phyloP scores from a whole-genome alignment of 2,888 invertebrate species.

The Erebia aethiops region DNA sequence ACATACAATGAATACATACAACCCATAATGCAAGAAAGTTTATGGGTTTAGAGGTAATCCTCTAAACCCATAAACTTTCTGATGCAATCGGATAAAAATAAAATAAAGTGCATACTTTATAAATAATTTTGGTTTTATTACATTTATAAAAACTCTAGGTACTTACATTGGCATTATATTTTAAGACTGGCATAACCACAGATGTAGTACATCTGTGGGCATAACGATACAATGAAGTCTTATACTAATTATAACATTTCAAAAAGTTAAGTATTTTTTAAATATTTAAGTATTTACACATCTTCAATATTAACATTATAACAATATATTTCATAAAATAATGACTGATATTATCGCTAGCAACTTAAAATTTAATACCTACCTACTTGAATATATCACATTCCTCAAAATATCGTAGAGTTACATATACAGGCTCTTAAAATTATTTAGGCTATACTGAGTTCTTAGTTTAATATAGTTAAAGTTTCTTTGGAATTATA shows the following conservation, averaged over 20 bases:
- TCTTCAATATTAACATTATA: conserved; percentile 51
- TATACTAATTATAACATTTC: background rate
- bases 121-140: conserved; percentile 36
- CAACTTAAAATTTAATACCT: conserved; percentile 27
- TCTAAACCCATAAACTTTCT: too few relatives aligned
- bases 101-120: background rate
- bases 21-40: too few relatives aligned
- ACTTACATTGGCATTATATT: conserved; percentile 38
- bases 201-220: too few relatives aligned
- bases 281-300: conserved; percentile 52
- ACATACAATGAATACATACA: too few relatives aligned
- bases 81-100: background rate
- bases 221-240: conserved; percentile 30
- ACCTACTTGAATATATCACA: conserved; percentile 37
- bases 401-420: conserved; percentile 51
- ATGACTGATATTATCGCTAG: conserved; percentile 64
- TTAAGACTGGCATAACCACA: conserved; percentile 40
- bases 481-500: conserved; percentile 15
- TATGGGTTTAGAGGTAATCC: too few relatives aligned
- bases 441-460: conserved; percentile 1
- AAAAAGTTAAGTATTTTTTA: too few relatives aligned
- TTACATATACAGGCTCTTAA: conserved; percentile 31
- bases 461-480: conserved; percentile 16
- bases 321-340: conserved; percentile 57
- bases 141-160: conserved; percentile 41